phyloP scores from a whole-genome alignment of 2,888 invertebrate species.

The Hoplodrina ambigua region DNA sequence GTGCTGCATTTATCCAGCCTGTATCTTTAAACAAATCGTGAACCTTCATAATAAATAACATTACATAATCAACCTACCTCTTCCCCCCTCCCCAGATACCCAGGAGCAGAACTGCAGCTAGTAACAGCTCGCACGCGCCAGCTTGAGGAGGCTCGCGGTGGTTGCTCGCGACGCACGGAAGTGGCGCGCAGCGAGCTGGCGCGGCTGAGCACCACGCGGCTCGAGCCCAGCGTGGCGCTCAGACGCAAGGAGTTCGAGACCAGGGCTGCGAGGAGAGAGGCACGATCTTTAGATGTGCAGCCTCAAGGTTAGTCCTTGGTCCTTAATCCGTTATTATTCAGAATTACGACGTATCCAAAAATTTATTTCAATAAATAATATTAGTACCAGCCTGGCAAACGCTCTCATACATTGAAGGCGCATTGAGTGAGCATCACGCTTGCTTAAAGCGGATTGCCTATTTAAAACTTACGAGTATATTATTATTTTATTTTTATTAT shows the following conservation, averaged over 20 bases:
- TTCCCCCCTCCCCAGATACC: constrained; percentile 76
- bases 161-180: constrained; percentile 92
- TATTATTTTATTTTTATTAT: too few species aligned
- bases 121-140: constrained; percentile 94
- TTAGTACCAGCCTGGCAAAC: too few species aligned
- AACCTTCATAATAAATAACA: not conserved
- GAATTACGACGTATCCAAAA: too few species aligned
- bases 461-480: too few species aligned
- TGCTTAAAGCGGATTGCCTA: too few species aligned
- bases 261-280: constrained; percentile 83
- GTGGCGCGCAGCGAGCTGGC: constrained; percentile 93
- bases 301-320: constrained; percentile 77
- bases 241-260: constrained; percentile 94
- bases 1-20: too few species aligned
- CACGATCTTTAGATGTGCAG: constrained; percentile 86
- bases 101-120: constrained; percentile 90
- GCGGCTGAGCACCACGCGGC: constrained; percentile 92
- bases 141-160: constrained; percentile 92
- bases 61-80: too few species aligned
- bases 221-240: constrained; percentile 94
- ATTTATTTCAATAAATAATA: too few species aligned
- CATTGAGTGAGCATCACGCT: too few species aligned
- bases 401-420: too few species aligned
- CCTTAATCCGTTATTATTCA: too few species aligned
- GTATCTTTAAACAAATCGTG: not conserved